Conservation (phyloP, 2,888 invertebrate species). For the Pandemis heparana region DNA sequence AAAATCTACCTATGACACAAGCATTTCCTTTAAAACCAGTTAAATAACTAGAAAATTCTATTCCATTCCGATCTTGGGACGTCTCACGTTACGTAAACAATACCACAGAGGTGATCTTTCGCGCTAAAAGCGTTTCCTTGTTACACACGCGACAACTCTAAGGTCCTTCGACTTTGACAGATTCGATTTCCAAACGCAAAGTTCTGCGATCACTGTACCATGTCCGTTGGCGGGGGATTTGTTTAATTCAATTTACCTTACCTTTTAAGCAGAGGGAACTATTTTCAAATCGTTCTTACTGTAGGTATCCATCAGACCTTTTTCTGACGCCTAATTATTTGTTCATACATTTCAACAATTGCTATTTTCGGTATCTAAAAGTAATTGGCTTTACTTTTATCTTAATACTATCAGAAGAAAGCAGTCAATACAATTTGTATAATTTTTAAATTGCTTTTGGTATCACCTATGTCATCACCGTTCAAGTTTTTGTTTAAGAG, state of each 20-base stretch:
- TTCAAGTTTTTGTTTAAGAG: too few relatives aligned
- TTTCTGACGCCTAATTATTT: background rate
- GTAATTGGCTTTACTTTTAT: too few relatives aligned
- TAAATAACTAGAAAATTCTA: constrained; percentile 5
- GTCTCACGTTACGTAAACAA: constrained; percentile 54
- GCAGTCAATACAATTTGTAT: too few relatives aligned
- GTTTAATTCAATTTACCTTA: constrained; percentile 6
- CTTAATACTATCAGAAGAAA: too few relatives aligned
- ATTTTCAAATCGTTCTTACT: background rate
- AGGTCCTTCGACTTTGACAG: constrained; percentile 59
- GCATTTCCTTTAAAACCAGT: background rate
- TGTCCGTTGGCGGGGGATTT: constrained; percentile 1
- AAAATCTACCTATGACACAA: background rate
- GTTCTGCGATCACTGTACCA: constrained; percentile 46
- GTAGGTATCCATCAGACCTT: background rate
- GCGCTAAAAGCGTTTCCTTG: constrained; percentile 72
- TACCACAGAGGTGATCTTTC: constrained; percentile 55
- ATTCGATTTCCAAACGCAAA: constrained; percentile 69
- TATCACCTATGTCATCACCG: too few relatives aligned
- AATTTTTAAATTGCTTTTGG: too few relatives aligned
- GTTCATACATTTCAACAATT: too few relatives aligned
- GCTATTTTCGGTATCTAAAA: too few relatives aligned
- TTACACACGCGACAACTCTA: constrained; percentile 57
- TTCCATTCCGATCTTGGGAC: constrained; percentile 10
- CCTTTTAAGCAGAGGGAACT: background rate